These are phyloP conservation scores for Oreochromis aureus DNA, from an alignment of 2,113 vertebrate species.

Conservation along the genomic window DNA sequence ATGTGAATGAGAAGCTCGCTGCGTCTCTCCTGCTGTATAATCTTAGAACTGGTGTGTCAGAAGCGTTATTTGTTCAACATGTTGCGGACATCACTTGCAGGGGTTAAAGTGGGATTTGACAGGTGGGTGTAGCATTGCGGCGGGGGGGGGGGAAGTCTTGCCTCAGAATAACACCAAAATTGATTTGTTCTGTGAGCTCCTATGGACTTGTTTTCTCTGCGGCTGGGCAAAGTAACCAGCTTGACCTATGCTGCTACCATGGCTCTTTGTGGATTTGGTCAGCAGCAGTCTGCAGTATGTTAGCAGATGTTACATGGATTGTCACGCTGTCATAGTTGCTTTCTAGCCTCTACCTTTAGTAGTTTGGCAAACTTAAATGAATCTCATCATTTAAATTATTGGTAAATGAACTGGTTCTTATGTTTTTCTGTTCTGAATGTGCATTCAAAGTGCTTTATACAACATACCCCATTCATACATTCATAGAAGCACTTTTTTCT, in stretches of 20 bases:
- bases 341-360: not conserved
- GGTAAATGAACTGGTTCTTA: not conserved
- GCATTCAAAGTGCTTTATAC: not conserved
- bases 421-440: not conserved
- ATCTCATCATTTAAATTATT: not conserved
- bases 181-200: not conserved
- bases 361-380: not conserved
- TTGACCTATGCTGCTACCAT: not conserved
- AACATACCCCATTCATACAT: not conserved
- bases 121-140: not conserved
- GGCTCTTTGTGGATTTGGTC: not conserved
- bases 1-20: not conserved
- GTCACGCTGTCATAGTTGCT: not conserved
- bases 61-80: not conserved
- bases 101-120: not conserved
- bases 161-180: not conserved
- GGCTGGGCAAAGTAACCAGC: not conserved
- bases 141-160: rapidly evolving
- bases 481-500: not conserved
- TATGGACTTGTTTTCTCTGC: not conserved
- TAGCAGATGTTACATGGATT: not conserved
- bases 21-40: not conserved
- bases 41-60: not conserved
- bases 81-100: not conserved
- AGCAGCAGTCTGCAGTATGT: not conserved